Evolutionary conservation across 1,140 invertebrate genomes (phyloP).

Genomic region (Nylanderia fulva): DNA sequence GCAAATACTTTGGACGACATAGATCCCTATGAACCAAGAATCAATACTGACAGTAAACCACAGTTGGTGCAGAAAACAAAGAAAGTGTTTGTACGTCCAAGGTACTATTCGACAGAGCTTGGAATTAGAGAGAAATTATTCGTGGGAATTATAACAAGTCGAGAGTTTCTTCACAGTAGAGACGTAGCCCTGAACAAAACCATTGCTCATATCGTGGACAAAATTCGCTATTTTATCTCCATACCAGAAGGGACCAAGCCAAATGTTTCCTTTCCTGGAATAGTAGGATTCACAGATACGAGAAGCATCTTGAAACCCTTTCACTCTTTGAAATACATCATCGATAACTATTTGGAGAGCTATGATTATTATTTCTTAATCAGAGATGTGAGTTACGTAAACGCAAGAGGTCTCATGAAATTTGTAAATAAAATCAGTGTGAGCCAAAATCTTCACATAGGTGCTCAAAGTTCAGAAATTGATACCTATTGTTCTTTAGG

Average conservation of each 20-base stretch:
- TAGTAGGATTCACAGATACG: conserved; percentile 93
- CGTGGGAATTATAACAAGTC: conserved; percentile 92
- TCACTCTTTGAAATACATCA: conserved; percentile 95
- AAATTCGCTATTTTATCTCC: conserved; percentile 92
- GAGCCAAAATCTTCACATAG: conserved; percentile 93
- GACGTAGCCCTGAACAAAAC: conserved; percentile 94
- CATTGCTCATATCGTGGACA: conserved; percentile 91
- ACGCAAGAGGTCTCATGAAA: conserved; percentile 89
- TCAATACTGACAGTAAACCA: conserved; percentile 87
- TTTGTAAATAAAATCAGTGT: conserved; percentile 93
- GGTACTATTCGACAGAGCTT: conserved; percentile 97
- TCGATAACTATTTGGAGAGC: conserved; percentile 94
- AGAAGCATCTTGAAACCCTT: conserved; percentile 91
- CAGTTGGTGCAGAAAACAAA: conserved; percentile 84
- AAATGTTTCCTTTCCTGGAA: conserved; percentile 90
- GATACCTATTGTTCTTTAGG: conserved; percentile 89
- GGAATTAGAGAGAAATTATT: conserved; percentile 96
- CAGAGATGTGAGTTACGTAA: conserved; percentile 93
- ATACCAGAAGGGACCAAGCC: conserved; percentile 89
- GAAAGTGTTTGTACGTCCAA: conserved; percentile 90
- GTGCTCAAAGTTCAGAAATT: conserved; percentile 86
- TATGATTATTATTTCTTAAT: conserved; percentile 96
- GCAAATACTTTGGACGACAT: conserved; percentile 70
- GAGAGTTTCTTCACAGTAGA: conserved; percentile 89
- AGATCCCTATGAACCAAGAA: conserved; percentile 87